These are phyloP conservation scores for Enteromius argenteus DNA, from an alignment of 2,797 vertebrate species.

Conservation along the genomic window DNA sequence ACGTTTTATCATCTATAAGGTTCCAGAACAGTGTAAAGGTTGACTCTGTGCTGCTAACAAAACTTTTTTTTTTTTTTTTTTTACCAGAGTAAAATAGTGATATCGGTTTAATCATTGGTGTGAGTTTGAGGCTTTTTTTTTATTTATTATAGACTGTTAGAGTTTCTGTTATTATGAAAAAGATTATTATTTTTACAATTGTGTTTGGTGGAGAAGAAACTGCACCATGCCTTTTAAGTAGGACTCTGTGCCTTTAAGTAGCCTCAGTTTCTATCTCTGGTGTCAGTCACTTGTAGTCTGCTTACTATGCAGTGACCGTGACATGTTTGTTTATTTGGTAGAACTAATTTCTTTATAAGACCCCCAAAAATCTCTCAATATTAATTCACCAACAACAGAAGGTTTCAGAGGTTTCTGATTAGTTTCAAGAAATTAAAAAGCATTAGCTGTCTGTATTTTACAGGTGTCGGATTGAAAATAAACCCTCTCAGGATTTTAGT, in stretches of 20 bases:
- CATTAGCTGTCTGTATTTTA: background rate
- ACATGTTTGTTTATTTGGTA: background rate
- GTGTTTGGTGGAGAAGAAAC: background rate
- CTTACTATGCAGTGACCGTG: background rate
- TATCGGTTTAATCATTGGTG: background rate
- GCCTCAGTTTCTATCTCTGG: background rate
- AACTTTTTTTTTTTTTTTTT: background rate
- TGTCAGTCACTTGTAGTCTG: background rate
- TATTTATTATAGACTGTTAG: background rate
- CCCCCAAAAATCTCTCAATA: background rate
- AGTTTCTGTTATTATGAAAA: background rate
- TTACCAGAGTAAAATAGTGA: background rate
- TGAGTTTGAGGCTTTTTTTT: background rate
- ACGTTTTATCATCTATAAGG: background rate
- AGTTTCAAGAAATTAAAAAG: background rate
- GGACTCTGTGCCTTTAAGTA: background rate
- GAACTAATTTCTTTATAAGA: background rate
- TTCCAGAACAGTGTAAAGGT: constrained; percentile 1
- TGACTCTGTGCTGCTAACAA: background rate
- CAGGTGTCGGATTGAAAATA: background rate
- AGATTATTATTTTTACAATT: background rate
- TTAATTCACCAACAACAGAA: background rate
- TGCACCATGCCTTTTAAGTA: background rate
- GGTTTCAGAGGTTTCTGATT: background rate
- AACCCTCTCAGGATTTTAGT: background rate